Evolutionary conservation across 2,888 invertebrate genomes (phyloP), one percentile per base, ranked within the genome.

Genomic region (Hydropsyche betteni): DNA sequence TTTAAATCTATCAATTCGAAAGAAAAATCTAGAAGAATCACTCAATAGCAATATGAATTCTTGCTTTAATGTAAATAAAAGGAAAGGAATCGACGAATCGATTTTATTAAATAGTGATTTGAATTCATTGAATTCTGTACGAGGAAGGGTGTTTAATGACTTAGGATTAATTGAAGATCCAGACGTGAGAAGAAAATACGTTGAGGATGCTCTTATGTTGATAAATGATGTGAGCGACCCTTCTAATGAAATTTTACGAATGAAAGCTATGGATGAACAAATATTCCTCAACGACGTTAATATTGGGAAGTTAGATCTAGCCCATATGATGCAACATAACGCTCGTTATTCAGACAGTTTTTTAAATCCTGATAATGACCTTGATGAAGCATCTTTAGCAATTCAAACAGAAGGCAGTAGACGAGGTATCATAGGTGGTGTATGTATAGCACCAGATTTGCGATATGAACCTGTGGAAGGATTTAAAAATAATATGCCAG

Each of bases 381-480:
- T 76, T 14, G 75, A 76, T 36, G 77, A 76, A 14, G 38, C 64
- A n/a, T 58, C 72, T n/a, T 44, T 64, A n/a, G 64, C 52, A 38
- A 58, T 50, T 5, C 52, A 78, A 85, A 4, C 84, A 85, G 1
- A 86, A 86, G 78, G 82, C 81, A 79, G 80, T 71, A 64, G 14
- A 83, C 84, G 0, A 86, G 87, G 73, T 85, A 86, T 73, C 44
- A 8, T 84, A 84, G 0, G 87, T 85, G 70, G 86, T 84, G 70
- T 80, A 85, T 8, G 79, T 50, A 12, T 80, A 79, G 85, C 85
- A 2, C 84, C 88, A 10, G 84, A 88, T 79, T 84, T 88, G 61
- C 84, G 86, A 79, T 85, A 89, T 80, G 85, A 88, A 79, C 83
- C 85, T 0, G 83, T 85, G 0, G 82, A 85, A 69, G 86, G 86